Percentiles rank a stretch among this genome's conserved stretches.
These are phyloP conservation scores for Gadus macrocephalus DNA, from an alignment of 2,113 vertebrate species.

Conservation along the genomic window DNA sequence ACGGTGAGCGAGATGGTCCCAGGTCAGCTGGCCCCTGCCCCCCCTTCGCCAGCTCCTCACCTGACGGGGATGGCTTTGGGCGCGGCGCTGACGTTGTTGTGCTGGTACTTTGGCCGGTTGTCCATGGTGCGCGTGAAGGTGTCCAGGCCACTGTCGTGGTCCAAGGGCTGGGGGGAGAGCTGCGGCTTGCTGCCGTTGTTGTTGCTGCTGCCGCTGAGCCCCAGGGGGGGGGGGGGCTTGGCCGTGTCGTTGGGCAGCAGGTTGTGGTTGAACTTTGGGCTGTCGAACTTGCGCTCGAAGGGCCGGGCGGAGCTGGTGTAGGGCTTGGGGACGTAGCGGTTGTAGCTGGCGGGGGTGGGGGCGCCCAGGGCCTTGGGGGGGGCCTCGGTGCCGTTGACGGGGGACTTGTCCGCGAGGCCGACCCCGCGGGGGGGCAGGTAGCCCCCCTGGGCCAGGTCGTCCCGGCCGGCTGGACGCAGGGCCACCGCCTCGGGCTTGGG, in stretches of 20 bases:
- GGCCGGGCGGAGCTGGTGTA: conserved; percentile 82
- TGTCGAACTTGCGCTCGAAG: conserved; percentile 97
- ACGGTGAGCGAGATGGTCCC: too few species aligned
- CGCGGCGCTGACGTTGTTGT: conserved; percentile 87
- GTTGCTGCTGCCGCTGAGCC: too few species aligned
- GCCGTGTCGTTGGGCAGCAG: conserved; percentile 87
- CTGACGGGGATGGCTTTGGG: conserved; percentile 94
- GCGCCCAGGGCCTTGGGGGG: conserved; percentile 67
- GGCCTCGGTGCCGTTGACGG: conserved; percentile 77
- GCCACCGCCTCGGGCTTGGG: conserved; percentile 80
- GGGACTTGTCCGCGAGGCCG: conserved; percentile 78
- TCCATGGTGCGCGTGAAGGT: conserved; percentile 86
- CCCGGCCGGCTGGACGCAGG: conserved; percentile 78
- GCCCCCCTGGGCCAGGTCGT: conserved; percentile 74
- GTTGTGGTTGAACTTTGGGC: conserved; percentile 98
- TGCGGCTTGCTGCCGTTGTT: conserved; percentile 73
- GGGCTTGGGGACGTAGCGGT: conserved; percentile 83
- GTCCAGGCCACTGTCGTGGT: conserved; percentile 87
- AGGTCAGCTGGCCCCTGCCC: too few species aligned
- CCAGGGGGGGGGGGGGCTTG: conserved; percentile 61
- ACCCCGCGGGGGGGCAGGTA: conserved; percentile 58
- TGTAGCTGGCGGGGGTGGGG: conserved; percentile 72
- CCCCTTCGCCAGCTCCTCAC: conserved; percentile 51
- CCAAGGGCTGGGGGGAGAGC: conserved; percentile 78
- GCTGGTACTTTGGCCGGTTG: conserved; percentile 89